These are phyloP conservation scores for Carabus problematicus DNA, from an alignment of 2,888 invertebrate genomes.

Conservation along the genomic window DNA sequence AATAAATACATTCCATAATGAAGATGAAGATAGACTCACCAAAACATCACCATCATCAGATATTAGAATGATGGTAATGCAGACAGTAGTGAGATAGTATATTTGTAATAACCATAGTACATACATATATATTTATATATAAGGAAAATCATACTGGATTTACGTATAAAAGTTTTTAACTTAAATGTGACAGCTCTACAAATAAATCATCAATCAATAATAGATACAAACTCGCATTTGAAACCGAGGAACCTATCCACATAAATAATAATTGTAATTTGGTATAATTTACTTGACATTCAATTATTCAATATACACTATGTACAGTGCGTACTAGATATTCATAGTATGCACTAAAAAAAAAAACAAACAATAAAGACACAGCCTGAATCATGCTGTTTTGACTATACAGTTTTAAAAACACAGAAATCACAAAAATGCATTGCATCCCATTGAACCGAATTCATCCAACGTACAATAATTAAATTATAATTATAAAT, in stretches of 20 bases:
- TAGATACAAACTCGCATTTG: not conserved
- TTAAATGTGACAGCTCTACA: conserved; percentile 39
- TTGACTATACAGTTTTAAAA: conserved; percentile 53
- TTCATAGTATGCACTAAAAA: conserved; percentile 34
- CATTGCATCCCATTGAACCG: not conserved
- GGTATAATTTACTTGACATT: conserved; percentile 41
- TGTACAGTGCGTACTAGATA: conserved; percentile 37
- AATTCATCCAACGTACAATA: too few species aligned
- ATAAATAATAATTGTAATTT: conserved; percentile 34
- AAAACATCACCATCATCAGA: not conserved
- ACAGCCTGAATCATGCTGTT: conserved; percentile 57
- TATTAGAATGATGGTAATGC: too few species aligned
- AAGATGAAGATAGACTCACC: conserved; percentile 4
- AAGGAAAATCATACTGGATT: not conserved
- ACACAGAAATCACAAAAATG: conserved; percentile 51
- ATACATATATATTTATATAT: not conserved
- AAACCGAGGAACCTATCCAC: conserved; percentile 42
- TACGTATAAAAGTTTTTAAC: conserved; percentile 32
- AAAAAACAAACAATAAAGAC: conserved; percentile 50
- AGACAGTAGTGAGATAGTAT: not conserved
- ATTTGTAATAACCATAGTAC: not conserved
- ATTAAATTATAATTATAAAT: too few species aligned
- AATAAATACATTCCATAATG: conserved; percentile 14
- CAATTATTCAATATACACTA: conserved; percentile 40
- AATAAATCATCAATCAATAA: too few species aligned